Conservation (phyloP, 2,888 invertebrate species). For the Caenorhabditis japonica region DNA sequence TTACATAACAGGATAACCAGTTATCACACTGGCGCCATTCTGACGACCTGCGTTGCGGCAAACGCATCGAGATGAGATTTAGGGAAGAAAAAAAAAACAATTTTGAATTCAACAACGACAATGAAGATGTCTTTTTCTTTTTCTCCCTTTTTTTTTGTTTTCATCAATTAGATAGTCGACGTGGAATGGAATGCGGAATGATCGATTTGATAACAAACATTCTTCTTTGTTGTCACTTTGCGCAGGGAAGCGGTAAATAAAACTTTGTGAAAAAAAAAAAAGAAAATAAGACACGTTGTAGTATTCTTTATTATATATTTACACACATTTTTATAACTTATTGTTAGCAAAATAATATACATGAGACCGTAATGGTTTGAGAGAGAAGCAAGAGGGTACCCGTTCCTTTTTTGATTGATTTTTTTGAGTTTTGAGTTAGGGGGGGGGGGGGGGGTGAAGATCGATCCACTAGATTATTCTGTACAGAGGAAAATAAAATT, state of each 20-base stretch:
- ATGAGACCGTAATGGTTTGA: conserved; percentile 35
- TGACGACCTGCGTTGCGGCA: too few relatives aligned
- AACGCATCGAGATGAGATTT: conserved; percentile 2
- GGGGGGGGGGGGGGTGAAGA: conserved; percentile 1
- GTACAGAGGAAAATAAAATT: conserved; percentile 17
- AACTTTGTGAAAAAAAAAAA: conserved; percentile 12
- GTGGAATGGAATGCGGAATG: conserved; percentile 40
- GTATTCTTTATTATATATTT: too few relatives aligned
- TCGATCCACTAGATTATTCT: not conserved
- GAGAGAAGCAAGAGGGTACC: conserved; percentile 18
- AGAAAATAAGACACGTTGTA: conserved; percentile 5
- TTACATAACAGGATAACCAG: conserved; percentile 20
- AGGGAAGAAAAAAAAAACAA: conserved; percentile 6
- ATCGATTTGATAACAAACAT: conserved; percentile 49
- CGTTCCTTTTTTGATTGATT: conserved; percentile 28
- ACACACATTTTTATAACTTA: too few relatives aligned
- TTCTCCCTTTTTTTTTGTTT: conserved; percentile 9
- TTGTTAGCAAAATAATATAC: too few relatives aligned
- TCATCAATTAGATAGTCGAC: conserved; percentile 29
- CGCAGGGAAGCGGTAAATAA: not conserved
- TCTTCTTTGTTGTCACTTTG: conserved; percentile 26
- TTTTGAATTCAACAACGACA: conserved; percentile 25
- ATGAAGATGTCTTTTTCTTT: conserved; percentile 2
- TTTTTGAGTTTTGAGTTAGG: conserved; percentile 19
- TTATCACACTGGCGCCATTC: conserved; percentile 25